Percentiles rank a stretch among this genome's conserved stretches.
These are phyloP conservation scores for Melitaea athalia DNA, from an alignment of 2,888 invertebrate species.

Conservation along the genomic window DNA sequence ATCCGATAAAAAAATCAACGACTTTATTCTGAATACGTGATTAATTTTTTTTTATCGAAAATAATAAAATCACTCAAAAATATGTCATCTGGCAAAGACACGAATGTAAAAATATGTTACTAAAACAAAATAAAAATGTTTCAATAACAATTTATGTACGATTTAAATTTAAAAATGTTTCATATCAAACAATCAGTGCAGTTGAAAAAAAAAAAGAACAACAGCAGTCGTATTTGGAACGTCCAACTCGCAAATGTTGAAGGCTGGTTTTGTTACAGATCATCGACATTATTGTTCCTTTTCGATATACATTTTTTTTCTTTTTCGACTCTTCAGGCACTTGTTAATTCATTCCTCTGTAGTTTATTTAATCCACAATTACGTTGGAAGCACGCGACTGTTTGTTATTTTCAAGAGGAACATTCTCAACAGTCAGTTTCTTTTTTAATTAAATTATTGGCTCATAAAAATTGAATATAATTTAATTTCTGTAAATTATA, in stretches of 20 bases:
- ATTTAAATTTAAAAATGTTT: neutral
- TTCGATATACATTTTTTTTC: conserved; percentile 17
- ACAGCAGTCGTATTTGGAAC: conserved; percentile 19
- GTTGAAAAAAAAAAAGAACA: neutral
- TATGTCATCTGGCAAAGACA: too few species aligned
- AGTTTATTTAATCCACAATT: conserved; percentile 1
- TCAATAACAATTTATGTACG: neutral
- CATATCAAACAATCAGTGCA: neutral
- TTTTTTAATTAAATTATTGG: neutral
- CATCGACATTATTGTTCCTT: conserved; percentile 17
- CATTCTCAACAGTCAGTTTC: neutral
- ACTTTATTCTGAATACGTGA: too few species aligned
- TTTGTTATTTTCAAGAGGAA: conserved; percentile 2
- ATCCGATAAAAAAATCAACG: too few species aligned
- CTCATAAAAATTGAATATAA: neutral
- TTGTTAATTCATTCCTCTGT: neutral
- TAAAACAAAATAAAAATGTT: too few species aligned
- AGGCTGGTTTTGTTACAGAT: conserved; percentile 24
- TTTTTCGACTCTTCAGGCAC: neutral
- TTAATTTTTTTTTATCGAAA: too few species aligned
- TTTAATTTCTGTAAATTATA: neutral
- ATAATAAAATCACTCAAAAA: too few species aligned
- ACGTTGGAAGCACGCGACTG: neutral
- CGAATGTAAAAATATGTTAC: too few species aligned
- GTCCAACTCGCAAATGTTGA: conserved; percentile 14